Conservation (phyloP, 1,140 invertebrate species). For the Platyura marginata region DNA sequence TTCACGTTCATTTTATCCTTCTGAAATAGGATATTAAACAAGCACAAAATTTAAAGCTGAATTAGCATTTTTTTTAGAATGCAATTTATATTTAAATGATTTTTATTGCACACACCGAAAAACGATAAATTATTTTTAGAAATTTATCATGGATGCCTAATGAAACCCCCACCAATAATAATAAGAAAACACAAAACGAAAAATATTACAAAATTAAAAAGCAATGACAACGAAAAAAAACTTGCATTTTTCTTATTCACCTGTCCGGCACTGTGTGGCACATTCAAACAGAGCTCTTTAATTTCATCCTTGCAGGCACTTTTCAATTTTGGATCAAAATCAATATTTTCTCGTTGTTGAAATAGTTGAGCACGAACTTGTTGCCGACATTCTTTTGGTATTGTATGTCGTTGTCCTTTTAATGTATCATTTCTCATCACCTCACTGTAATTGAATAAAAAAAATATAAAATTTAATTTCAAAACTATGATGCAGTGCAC, state of each 20-base stretch:
- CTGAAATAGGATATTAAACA: no score
- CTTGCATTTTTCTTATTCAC: slow-evolving; percentile 28
- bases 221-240: no score
- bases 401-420: slow-evolving; percentile 48
- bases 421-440: slow-evolving; percentile 80
- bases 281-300: slow-evolving; percentile 46
- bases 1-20: no score
- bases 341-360: slow-evolving; percentile 70
- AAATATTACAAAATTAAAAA: no score
- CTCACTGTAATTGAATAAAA: slow-evolving; percentile 28
- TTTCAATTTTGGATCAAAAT: slow-evolving; percentile 65
- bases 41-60: no score
- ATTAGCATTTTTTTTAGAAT: no score
- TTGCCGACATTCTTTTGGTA: slow-evolving; percentile 71
- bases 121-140: no score
- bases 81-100: no score
- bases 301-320: slow-evolving; percentile 60
- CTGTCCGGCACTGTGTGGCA: slow-evolving; percentile 57
- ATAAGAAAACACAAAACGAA: no score
- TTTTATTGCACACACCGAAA: no score
- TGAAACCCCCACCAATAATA: no score
- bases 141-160: no score
- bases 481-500: background rate
- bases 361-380: slow-evolving; percentile 77
- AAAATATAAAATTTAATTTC: background rate